A percentile compares a stretch with the other conserved stretches of the same genome.
Conservation (phyloP, 53 echinoderm and acorn worm species). For the Apostichopus leukothele region DNA sequence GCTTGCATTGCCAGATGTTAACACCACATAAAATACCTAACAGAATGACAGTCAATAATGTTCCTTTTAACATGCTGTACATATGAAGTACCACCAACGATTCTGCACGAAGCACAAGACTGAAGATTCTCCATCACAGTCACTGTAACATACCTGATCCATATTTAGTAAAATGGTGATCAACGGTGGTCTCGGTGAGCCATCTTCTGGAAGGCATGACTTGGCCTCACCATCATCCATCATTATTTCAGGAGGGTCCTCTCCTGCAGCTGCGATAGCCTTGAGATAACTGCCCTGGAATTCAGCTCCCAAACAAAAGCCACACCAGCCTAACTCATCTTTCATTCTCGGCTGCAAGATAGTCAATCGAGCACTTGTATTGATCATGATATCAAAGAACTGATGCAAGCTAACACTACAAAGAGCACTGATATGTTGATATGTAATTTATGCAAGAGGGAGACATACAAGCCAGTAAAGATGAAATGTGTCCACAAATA, state of each 20-base stretch:
- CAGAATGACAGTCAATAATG: no score
- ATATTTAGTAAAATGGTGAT: conserved; percentile 69
- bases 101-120: no score
- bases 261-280: conserved; percentile 13
- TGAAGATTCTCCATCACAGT: no score
- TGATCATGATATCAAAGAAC: background rate
- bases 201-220: background rate
- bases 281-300: background rate
- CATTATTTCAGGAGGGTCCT: background rate
- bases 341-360: conserved; percentile 67
- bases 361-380: background rate
- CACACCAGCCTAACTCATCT: conserved; percentile 83
- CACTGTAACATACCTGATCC: conserved; percentile 68
- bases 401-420: no score
- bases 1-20: no score
- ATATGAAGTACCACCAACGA: no score
- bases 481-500: no score
- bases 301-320: conserved; percentile 73
- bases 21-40: no score
- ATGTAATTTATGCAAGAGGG: no score
- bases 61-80: no score
- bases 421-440: no score
- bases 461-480: no score
- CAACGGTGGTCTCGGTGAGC: conserved; percentile 58
- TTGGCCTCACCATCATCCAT: conserved; percentile 8